Evolutionary conservation across 2,888 invertebrate species (phyloP).

Genomic region (Rhimphoctona megacephalus): DNA sequence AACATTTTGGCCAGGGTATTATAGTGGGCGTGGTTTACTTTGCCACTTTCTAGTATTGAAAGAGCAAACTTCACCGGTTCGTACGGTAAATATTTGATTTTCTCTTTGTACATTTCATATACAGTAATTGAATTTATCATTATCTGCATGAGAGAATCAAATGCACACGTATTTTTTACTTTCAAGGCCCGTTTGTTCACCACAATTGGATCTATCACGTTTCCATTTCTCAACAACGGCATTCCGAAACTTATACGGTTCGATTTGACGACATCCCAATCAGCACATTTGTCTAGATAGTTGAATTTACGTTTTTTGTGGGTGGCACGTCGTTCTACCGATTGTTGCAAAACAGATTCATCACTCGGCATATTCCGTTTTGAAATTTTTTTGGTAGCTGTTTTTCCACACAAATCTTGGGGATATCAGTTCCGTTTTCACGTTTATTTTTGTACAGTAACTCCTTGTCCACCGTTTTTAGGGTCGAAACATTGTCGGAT

Average conservation of each 20-base stretch:
- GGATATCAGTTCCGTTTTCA: not conserved
- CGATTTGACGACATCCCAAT: constrained; percentile 14
- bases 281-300: constrained; percentile 24
- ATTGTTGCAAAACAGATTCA: not conserved
- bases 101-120: not conserved
- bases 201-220: not conserved
- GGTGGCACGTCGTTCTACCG: not conserved
- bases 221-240: constrained; percentile 13
- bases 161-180: constrained; percentile 2
- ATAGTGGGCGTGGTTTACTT: not conserved
- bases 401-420: not conserved
- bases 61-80: not conserved
- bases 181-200: not conserved
- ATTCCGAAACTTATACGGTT: constrained; percentile 6
- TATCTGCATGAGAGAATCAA: constrained; percentile 19
- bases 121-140: constrained; percentile 12
- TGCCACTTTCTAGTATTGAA: not conserved
- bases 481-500: not conserved
- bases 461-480: not conserved
- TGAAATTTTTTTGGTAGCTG: not conserved
- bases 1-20: not conserved
- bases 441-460: not conserved
- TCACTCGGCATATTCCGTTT: too few relatives aligned
- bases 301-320: not conserved
- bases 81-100: not conserved